Evolutionary conservation across 2,797 vertebrate genomes (phyloP), one percentile per base, ranked within the genome.

Genomic region (Lithobates sylvaticus): DNA sequence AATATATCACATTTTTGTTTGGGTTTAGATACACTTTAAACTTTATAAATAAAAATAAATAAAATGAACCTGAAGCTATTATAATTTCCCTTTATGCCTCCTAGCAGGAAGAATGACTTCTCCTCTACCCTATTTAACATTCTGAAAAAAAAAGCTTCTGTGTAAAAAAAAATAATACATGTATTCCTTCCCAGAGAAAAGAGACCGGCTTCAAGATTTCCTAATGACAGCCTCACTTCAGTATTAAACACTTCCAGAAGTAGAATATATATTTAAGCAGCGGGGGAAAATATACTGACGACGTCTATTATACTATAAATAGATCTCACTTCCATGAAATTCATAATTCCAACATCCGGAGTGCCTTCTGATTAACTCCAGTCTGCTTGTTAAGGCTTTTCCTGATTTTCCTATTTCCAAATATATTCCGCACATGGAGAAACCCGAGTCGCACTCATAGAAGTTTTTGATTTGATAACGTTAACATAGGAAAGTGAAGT

Each of bases 281-380:
- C 5, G 76, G 54, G 64, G 64, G 36, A 77, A 77, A 54, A 54
- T 54, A 54, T 29, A 69, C 76, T 29, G 77, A 26, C 77, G 47
- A 79, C 10, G 65, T 80, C 65, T 70, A 27, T 15, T 15, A 16
- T n/a, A 29, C 78, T 80, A 80, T 50, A 50, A 80, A 80, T 80
- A 80, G 27, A 44, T 29, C 42, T 71, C 16, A 71, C 69, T 18
- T 71, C 16, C 34, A 54, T 18, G 13, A 54, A 70, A 68, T 80
- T 34, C 78, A 70, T 67, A 44, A 32, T 54, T 54, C 78, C 10
- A 36, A 39, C 50, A 64, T 36, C 54, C 34, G 39, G 26, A 29
- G 54, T 15, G 26, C 10, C 3, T 50, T 50, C 42, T 54, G 50
- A 54, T 54, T 54, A 54, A 54, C 13, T 54, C 50, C 50, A 54